These are phyloP conservation scores for Drosophila busckii DNA, from an alignment of 1,140 invertebrate species.

Conservation along the genomic window DNA sequence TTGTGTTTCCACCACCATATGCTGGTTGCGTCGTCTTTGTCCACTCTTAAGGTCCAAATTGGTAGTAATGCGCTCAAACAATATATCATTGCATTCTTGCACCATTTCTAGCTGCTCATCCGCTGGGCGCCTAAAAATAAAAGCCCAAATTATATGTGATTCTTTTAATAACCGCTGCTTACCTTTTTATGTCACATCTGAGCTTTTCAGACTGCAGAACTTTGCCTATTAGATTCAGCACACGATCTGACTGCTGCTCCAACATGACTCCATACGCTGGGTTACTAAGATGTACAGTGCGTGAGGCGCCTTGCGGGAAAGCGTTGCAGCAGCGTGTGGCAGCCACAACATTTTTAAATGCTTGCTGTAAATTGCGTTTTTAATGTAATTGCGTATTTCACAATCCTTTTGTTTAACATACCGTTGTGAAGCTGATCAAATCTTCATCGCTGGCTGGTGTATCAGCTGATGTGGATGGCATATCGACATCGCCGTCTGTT, in stretches of 20 bases:
- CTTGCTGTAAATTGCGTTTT: constrained; percentile 26
- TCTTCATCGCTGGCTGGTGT: not conserved
- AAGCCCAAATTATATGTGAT: not conserved
- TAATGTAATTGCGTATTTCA: too few species aligned
- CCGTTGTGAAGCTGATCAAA: constrained; percentile 42
- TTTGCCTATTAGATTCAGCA: constrained; percentile 81
- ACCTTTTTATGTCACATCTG: constrained; percentile 81
- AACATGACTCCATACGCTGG: constrained; percentile 84
- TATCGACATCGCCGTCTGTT: not conserved
- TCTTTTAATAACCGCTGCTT: not conserved
- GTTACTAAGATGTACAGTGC: constrained; percentile 85
- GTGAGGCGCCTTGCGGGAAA: constrained; percentile 84
- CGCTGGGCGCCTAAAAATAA: constrained; percentile 78
- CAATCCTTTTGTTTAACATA: too few species aligned
- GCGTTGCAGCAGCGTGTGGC: constrained; percentile 85
- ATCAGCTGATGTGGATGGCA: constrained; percentile 13
- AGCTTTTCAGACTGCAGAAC: constrained; percentile 83
- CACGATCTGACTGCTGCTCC: constrained; percentile 81
- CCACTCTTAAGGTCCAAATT: constrained; percentile 87
- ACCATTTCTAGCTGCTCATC: constrained; percentile 88
- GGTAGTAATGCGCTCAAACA: constrained; percentile 89
- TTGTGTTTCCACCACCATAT: constrained; percentile 78
- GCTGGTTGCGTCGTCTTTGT: constrained; percentile 80
- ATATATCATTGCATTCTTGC: constrained; percentile 87
- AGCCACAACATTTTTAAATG: constrained; percentile 78